Percentiles rank a stretch among this genome's conserved stretches.
phyloP scores from a whole-genome alignment of 2,888 invertebrate genomes.

The Drosophila barbarae region DNA sequence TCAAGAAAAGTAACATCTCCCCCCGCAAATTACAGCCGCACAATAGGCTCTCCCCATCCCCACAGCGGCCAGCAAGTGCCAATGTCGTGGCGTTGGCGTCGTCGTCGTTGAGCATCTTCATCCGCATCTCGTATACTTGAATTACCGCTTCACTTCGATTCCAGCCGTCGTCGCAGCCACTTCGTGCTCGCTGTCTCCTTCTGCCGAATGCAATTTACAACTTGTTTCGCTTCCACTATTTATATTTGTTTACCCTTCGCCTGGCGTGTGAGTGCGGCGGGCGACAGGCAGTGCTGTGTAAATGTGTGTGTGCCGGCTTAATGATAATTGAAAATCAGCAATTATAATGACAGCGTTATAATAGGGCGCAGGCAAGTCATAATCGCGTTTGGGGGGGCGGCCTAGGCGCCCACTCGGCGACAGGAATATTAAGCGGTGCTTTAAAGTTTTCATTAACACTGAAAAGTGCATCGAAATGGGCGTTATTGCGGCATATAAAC shows the following conservation, averaged over 20 bases:
- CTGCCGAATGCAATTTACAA: slow-evolving; percentile 46
- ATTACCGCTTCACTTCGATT: slow-evolving; percentile 71
- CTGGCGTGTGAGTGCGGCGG: slow-evolving; percentile 16
- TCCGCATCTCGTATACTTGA: slow-evolving; percentile 67
- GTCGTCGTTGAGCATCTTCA: slow-evolving; percentile 33
- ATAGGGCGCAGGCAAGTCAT: slow-evolving; percentile 6
- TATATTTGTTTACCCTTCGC: slow-evolving; percentile 48
- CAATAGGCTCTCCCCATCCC: slow-evolving; percentile 11
- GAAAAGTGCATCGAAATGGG: slow-evolving; percentile 1
- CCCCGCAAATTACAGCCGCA: slow-evolving; percentile 24
- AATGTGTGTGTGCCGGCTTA: slow-evolving; percentile 51
- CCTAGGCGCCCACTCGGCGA: neutral
- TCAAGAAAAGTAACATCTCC: slow-evolving; percentile 66
- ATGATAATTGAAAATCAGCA: slow-evolving; percentile 58
- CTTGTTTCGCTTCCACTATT: slow-evolving; percentile 56
- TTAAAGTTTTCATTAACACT: slow-evolving; percentile 9
- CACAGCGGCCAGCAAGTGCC: slow-evolving; percentile 53
- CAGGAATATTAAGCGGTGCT: neutral
- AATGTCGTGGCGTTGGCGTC: slow-evolving; percentile 45
- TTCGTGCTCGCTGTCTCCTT: slow-evolving; percentile 36
- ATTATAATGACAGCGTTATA: slow-evolving; percentile 25
- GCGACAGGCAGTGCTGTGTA: slow-evolving; percentile 12
- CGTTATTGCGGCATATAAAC: slow-evolving; percentile 3
- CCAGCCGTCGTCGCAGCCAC: slow-evolving; percentile 62
- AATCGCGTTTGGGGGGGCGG: slow-evolving; percentile 5